Base-by-base conservation (phyloP, 2,113 vertebrate genomes). In the Mus pahari region DNA sequence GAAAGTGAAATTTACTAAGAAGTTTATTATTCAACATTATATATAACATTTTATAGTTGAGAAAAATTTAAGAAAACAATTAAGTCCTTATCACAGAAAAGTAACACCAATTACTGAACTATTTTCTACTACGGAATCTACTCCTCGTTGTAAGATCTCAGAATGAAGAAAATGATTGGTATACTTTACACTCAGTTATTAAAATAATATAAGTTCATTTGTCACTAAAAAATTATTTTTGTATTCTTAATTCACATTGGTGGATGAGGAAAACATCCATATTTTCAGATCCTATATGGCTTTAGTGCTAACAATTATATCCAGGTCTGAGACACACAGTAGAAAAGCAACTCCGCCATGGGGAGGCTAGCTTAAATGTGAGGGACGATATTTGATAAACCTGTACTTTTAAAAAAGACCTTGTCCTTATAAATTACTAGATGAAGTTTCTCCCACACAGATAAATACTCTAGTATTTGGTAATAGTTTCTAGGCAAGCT, bases 91-190 rank as follows among this genome's bases (percentile, higher is more conserved):
- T 88, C 64, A 97, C 75, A 86, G 79, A 86, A 95, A 96, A 95
- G 94, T 66, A 95, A 53, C 26, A 70, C 68, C 92, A 73, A 62
- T 48, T 95, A 74, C 86, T 86, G 95, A 58, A 66, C 33, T 74
- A 77, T 77, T 96, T 90, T 78, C 78, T 74, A 86, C 11, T 93
- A 93, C 14, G 82, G 91, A 97, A 95, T 95, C 75, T 90, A 96
- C 89, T 86, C 55, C 60, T 95, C 39, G 78, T 96, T 94, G 79
- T 68, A 82, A 92, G 94, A 75, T 96, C 97, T 70, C 92, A 97
- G 95, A 97, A 96, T 88, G 78, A 98, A 96, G 50, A 89, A 94
- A 95, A 86, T 92, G 26, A 97, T 33, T 81, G 74, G 90, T 58
- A 94, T 70, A 42, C 55, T 86, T 92, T 62, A 97, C 42, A 97